Conservation (phyloP, 1,140 invertebrate species). For the Sipha flava region DNA sequence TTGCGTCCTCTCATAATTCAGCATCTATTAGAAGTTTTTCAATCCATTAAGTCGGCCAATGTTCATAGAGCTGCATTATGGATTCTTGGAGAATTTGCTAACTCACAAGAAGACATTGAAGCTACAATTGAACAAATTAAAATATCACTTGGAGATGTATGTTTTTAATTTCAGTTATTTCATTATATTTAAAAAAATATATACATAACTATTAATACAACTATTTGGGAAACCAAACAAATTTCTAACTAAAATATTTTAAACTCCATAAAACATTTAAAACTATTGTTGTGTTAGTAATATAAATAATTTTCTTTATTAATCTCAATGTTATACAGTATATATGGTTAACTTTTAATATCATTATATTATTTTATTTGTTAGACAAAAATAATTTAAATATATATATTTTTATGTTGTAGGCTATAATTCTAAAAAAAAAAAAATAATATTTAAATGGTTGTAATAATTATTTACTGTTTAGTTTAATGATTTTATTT, state of each 20-base stretch:
- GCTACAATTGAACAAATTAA: constrained; percentile 68
- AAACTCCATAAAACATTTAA: no score
- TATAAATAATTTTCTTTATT: no score
- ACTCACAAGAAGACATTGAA: constrained; percentile 65
- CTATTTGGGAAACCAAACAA: not conserved
- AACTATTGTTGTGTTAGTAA: no score
- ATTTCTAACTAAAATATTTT: no score
- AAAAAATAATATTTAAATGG: no score
- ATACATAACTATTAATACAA: not conserved
- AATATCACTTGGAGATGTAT: constrained; percentile 66
- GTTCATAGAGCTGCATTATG: constrained; percentile 93
- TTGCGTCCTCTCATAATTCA: constrained; percentile 70
- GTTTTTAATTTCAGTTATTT: constrained; percentile 27
- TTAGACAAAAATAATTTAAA: not conserved
- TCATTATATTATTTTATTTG: no score
- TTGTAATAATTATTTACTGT: not conserved
- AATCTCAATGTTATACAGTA: no score
- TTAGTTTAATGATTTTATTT: not conserved
- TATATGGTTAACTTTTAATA: no score
- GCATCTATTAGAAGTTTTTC: constrained; percentile 71
- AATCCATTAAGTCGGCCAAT: constrained; percentile 70
- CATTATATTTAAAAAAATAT: no score
- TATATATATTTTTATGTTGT: not conserved
- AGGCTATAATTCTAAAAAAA: no score
- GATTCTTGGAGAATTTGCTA: constrained; percentile 95